Conservation (phyloP, 1,140 invertebrate species). For the Zaprionus gabonicus region DNA sequence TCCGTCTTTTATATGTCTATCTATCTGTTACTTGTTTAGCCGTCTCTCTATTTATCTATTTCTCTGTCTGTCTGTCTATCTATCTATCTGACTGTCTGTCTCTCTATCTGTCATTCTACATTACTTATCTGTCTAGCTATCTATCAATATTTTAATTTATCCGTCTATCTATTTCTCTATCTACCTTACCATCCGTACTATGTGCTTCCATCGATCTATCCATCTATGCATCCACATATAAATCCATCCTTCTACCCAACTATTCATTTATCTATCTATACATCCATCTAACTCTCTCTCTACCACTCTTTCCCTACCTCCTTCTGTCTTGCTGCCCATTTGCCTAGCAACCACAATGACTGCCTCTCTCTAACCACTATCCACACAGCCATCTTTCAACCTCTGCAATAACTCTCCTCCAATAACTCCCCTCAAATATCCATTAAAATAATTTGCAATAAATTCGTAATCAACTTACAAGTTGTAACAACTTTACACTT, state of each 20-base stretch:
- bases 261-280: background rate
- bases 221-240: no score
- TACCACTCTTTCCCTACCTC: no score
- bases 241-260: no score
- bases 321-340: no score
- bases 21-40: no score
- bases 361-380: background rate
- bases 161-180: no score
- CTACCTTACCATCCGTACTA: no score
- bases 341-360: no score
- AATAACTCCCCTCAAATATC: background rate
- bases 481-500: background rate
- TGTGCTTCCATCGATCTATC: no score
- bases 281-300: background rate
- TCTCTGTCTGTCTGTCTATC: background rate
- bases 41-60: background rate
- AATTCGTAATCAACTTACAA: background rate
- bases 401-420: background rate
- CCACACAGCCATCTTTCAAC: background rate
- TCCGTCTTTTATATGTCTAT: no score
- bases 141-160: background rate
- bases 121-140: background rate
- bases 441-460: background rate
- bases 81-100: background rate
- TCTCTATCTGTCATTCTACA: background rate